Evolutionary conservation across 2,888 invertebrate genomes (phyloP).

Genomic region (Lamellibrachia satsuma): DNA sequence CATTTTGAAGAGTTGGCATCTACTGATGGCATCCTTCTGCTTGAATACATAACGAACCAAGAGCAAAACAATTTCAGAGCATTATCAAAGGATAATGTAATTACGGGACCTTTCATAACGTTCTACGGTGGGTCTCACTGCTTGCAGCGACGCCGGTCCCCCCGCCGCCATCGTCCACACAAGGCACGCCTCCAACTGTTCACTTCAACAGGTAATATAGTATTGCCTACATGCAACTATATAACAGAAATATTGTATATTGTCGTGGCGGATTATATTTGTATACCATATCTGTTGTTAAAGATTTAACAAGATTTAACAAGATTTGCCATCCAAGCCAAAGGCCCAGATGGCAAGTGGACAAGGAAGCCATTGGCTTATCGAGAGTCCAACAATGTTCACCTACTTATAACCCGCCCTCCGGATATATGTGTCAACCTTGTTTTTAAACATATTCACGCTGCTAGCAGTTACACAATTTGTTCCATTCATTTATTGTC

Average conservation of each 20-base stretch:
- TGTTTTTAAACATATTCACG: too few species aligned
- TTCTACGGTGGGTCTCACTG: background rate
- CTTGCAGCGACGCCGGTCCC: background rate
- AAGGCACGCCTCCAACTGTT: background rate
- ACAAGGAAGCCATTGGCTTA: too few species aligned
- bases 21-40: background rate
- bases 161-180: background rate
- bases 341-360: too few species aligned
- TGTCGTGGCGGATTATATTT: background rate
- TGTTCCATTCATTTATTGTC: too few species aligned
- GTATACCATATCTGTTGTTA: background rate
- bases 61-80: background rate
- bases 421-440: too few species aligned
- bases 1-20: background rate
- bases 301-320: too few species aligned
- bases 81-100: background rate
- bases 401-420: too few species aligned
- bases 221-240: background rate
- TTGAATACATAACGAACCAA: background rate
- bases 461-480: too few species aligned
- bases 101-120: background rate
- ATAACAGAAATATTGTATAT: background rate
- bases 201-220: background rate
- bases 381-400: too few species aligned
- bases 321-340: too few species aligned